A percentile compares a stretch with the other conserved stretches of the same genome.
phyloP scores from a whole-genome alignment of 2,113 vertebrate genomes.

The Oreocharis arfaki region DNA sequence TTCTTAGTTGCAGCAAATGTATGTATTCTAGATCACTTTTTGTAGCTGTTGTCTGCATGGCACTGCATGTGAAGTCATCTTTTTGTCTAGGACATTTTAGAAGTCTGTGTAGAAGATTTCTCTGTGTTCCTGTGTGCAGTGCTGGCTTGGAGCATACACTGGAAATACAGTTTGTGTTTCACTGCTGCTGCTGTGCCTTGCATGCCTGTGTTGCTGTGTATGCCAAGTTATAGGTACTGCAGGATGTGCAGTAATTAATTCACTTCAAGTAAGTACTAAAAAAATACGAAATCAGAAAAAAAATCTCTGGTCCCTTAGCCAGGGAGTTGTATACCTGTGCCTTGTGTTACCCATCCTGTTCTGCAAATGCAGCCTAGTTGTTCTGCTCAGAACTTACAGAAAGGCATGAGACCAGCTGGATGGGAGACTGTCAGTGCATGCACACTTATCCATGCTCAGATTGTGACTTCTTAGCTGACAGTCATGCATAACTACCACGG shows the following conservation, averaged over 20 bases:
- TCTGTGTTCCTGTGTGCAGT: neutral
- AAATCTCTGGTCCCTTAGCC: neutral
- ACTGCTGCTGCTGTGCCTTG: neutral
- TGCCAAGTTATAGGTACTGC: conserved; percentile 22
- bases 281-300: neutral
- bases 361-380: neutral
- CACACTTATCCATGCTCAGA: neutral
- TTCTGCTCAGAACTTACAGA: neutral
- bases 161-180: neutral
- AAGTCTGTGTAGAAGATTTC: neutral
- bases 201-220: neutral
- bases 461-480: neutral
- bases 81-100: neutral
- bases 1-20: conserved; percentile 13
- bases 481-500: neutral
- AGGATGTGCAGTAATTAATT: neutral
- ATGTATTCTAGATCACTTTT: neutral
- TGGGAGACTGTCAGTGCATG: neutral
- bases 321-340: neutral
- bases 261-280: neutral
- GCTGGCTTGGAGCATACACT: neutral
- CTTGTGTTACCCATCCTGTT: neutral
- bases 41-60: conserved; percentile 51
- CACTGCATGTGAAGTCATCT: conserved; percentile 3
- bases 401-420: neutral